These are phyloP conservation scores for Timema cristinae DNA, from an alignment of 2,888 invertebrate genomes.

Conservation along the genomic window DNA sequence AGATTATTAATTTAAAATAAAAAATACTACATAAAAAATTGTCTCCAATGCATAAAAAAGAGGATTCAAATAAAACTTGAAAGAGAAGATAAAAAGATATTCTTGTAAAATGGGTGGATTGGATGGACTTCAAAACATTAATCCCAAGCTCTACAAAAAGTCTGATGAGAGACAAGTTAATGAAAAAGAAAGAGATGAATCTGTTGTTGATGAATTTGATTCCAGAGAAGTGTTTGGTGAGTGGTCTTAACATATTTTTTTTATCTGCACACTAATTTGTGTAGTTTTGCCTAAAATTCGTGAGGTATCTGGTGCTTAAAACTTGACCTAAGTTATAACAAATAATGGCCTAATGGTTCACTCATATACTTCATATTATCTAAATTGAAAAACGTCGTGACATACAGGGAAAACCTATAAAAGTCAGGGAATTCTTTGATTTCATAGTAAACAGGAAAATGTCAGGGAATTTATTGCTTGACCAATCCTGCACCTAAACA, in stretches of 20 bases:
- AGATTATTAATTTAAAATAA: no score
- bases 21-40: no score
- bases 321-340: neutral
- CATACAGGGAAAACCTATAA: no score
- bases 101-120: constrained; percentile 7
- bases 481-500: no score
- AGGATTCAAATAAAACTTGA: no score
- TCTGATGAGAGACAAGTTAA: constrained; percentile 64
- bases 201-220: constrained; percentile 76
- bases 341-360: neutral
- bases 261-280: neutral
- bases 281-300: neutral
- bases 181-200: constrained; percentile 70
- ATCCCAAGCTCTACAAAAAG: constrained; percentile 79
- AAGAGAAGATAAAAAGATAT: no score
- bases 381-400: no score
- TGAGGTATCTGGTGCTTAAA: neutral
- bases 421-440: no score
- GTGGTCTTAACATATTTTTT: neutral
- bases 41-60: no score
- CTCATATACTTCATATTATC: neutral
- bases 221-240: constrained; percentile 83
- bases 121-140: constrained; percentile 69
- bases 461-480: no score
- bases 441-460: no score